Conservation (phyloP, 2,888 invertebrate genomes). For the Flexamia atlantica region DNA sequence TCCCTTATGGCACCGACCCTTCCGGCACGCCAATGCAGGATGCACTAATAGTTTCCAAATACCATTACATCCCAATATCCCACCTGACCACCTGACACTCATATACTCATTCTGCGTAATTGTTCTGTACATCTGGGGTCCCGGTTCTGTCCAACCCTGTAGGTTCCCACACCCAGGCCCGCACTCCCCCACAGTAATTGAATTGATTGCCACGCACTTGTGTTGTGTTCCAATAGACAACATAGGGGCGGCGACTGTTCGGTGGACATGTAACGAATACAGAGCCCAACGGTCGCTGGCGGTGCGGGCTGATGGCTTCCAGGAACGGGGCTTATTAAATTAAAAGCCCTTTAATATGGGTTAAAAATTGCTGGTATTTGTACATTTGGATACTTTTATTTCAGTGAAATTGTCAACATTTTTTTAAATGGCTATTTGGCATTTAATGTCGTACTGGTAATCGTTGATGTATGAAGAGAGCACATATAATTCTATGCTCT, state of each 20-base stretch:
- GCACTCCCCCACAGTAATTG: slow-evolving; percentile 6
- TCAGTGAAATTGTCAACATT: too few species aligned
- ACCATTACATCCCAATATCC: not conserved
- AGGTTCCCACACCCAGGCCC: slow-evolving; percentile 13
- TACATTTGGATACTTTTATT: too few species aligned
- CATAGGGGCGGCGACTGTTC: slow-evolving; percentile 6
- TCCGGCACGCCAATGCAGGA: not conserved
- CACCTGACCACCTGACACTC: slow-evolving; percentile 23
- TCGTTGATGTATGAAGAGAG: too few species aligned
- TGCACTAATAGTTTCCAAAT: not conserved
- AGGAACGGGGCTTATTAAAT: too few species aligned
- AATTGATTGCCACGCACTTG: slow-evolving; percentile 20
- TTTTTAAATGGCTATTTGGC: too few species aligned
- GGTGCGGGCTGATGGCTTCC: slow-evolving; percentile 18
- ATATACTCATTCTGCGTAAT: slow-evolving; percentile 8
- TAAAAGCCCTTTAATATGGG: too few species aligned
- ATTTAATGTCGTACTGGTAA: too few species aligned
- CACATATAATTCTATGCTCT: too few species aligned
- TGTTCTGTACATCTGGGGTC: not conserved
- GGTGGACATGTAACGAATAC: slow-evolving; percentile 15
- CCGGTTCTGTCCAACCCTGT: not conserved
- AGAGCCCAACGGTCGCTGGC: not conserved
- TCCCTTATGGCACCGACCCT: not conserved
- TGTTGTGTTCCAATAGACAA: slow-evolving; percentile 20
- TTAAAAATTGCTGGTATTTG: too few species aligned